These are phyloP conservation scores for Nixonia krombeini DNA, from an alignment of 1,140 invertebrate species.

Conservation along the genomic window DNA sequence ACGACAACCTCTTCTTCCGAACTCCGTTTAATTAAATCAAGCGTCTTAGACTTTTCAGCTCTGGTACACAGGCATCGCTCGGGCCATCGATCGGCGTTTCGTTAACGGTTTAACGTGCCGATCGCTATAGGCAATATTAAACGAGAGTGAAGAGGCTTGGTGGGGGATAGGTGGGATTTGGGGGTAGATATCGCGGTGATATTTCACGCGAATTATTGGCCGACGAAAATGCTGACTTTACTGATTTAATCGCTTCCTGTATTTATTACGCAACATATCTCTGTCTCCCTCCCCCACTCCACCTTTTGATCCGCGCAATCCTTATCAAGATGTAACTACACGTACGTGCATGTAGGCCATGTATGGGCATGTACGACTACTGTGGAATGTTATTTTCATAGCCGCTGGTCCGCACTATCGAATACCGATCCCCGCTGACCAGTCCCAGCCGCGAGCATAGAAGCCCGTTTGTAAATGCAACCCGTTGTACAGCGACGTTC, in stretches of 20 bases:
- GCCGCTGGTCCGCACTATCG: slow-evolving; percentile 32
- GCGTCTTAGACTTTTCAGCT: too few species aligned
- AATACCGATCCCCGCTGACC: slow-evolving; percentile 17
- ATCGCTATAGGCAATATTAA: slow-evolving; percentile 25
- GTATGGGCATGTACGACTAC: slow-evolving; percentile 8
- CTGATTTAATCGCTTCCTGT: slow-evolving; percentile 56
- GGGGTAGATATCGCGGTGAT: slow-evolving; percentile 40
- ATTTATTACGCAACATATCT: slow-evolving; percentile 52
- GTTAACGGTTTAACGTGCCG: too few species aligned
- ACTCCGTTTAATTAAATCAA: too few species aligned
- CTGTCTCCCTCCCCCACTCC: slow-evolving; percentile 37
- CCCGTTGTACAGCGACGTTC: slow-evolving; percentile 1
- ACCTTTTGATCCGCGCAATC: slow-evolving; percentile 15
- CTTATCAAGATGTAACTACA: slow-evolving; percentile 39
- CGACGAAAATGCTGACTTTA: slow-evolving; percentile 54
- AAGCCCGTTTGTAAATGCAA: slow-evolving; percentile 21
- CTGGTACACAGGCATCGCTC: too few species aligned
- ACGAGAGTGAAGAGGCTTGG: slow-evolving; percentile 19
- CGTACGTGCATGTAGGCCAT: slow-evolving; percentile 12
- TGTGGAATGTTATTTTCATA: slow-evolving; percentile 35
- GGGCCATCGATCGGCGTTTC: too few species aligned
- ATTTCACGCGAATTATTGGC: slow-evolving; percentile 56
- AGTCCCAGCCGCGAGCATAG: background rate
- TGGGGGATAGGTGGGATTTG: background rate
- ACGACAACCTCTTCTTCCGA: too few species aligned